Conservation (phyloP, 2,888 invertebrate species). For the Eurytoma californica region DNA sequence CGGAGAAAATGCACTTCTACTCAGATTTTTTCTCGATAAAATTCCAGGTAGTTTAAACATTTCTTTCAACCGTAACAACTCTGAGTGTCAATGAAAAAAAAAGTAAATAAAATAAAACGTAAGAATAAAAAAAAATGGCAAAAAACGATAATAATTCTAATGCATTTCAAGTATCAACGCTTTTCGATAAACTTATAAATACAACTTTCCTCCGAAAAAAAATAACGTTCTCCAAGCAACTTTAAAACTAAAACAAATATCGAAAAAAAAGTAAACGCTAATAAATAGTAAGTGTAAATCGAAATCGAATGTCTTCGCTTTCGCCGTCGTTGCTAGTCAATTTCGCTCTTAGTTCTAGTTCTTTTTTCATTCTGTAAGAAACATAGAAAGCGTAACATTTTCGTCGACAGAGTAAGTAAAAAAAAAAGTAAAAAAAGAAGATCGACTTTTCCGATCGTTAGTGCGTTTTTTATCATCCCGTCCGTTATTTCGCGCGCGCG, state of each 20-base stretch:
- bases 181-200: neutral
- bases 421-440: conserved; percentile 44
- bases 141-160: conserved; percentile 17
- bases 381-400: neutral
- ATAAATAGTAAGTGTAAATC: neutral
- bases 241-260: neutral
- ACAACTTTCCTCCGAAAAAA: neutral
- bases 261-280: conserved; percentile 1
- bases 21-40: too few relatives aligned
- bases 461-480: conserved; percentile 44
- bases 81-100: neutral
- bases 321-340: conserved; percentile 30
- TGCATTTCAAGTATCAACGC: conserved; percentile 19
- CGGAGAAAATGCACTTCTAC: neutral
- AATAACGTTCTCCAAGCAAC: neutral
- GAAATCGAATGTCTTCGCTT: conserved; percentile 34
- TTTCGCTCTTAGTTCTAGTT: conserved; percentile 21
- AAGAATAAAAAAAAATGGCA: conserved; percentile 8
- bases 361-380: neutral
- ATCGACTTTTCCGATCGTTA: conserved; percentile 44
- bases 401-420: conserved; percentile 10
- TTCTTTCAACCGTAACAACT: too few relatives aligned
- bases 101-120: neutral
- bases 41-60: too few relatives aligned
- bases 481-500: conserved; percentile 48